phyloP scores from a whole-genome alignment of 2,888 invertebrate genomes.

The Hartigia nigra region DNA sequence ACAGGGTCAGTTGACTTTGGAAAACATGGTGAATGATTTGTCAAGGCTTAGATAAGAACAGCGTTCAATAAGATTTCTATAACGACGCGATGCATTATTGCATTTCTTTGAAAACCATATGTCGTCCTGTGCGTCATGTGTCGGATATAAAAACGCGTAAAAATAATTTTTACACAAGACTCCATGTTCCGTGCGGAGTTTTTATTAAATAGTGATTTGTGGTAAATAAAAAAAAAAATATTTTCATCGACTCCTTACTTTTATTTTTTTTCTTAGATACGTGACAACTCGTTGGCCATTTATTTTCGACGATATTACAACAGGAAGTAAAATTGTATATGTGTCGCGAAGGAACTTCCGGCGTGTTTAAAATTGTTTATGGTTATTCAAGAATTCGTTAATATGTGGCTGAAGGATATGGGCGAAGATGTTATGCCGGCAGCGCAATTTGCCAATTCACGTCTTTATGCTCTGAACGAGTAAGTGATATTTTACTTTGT shows the following conservation, averaged over 20 bases:
- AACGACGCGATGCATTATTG: background rate
- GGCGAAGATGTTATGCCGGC: conserved; percentile 35
- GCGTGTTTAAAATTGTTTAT: background rate
- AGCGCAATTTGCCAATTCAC: conserved; percentile 41
- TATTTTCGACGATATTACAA: background rate
- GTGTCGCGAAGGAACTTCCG: background rate
- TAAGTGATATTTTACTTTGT: conserved; percentile 38
- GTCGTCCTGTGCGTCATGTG: background rate
- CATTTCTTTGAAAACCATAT: background rate
- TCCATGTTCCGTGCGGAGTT: too few relatives aligned
- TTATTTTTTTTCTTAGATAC: background rate
- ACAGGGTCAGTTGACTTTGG: background rate
- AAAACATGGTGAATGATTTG: background rate
- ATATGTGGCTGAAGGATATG: conserved; percentile 49
- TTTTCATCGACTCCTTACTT: background rate
- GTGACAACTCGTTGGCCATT: background rate
- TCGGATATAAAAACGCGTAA: background rate
- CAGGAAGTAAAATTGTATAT: background rate
- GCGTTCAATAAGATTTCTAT: background rate
- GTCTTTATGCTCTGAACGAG: conserved; percentile 48
- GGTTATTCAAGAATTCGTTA: background rate
- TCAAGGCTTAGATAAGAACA: background rate
- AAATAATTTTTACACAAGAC: background rate
- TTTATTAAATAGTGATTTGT: background rate
- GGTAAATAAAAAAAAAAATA: background rate